Conservation (phyloP, 1,140 invertebrate species). For the Drosophila subobscura region DNA sequence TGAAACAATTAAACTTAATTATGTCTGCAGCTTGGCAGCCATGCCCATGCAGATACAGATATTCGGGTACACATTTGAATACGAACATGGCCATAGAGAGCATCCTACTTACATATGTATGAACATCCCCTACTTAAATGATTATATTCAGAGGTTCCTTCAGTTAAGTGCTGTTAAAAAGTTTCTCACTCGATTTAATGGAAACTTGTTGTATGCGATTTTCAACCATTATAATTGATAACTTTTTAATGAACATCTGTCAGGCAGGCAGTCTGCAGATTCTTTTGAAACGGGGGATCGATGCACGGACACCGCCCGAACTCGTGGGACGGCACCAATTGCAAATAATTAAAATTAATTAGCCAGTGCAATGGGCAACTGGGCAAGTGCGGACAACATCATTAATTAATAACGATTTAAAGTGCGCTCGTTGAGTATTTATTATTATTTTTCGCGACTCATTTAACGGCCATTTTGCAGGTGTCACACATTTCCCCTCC, state of each 20-base stretch:
- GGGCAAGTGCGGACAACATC: conserved; percentile 33
- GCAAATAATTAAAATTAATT: conserved; percentile 77
- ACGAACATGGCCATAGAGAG: not conserved
- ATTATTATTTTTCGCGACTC: conserved; percentile 46
- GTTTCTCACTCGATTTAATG: conserved; percentile 60
- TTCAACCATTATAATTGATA: conserved; percentile 71
- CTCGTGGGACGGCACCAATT: conserved; percentile 22
- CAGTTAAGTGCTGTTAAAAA: conserved; percentile 67
- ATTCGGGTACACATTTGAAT: not conserved
- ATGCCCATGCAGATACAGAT: conserved; percentile 32
- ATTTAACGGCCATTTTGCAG: conserved; percentile 58
- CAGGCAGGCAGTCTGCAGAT: conserved; percentile 45
- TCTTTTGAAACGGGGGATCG: not conserved
- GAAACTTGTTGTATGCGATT: conserved; percentile 35
- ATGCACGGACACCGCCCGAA: not conserved
- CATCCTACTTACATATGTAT: conserved; percentile 16
- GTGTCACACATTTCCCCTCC: not conserved
- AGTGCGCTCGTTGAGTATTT: conserved; percentile 62
- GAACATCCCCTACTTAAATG: conserved; percentile 14
- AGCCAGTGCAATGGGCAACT: conserved; percentile 53
- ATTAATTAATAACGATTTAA: conserved; percentile 62
- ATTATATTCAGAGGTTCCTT: conserved; percentile 42
- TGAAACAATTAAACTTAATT: conserved; percentile 82
- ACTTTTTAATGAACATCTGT: conserved; percentile 71
- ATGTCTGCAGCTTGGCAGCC: conserved; percentile 50